Evolutionary conservation across 2,797 vertebrate genomes (phyloP).

Genomic region (Cheirogaleus major): DNA sequence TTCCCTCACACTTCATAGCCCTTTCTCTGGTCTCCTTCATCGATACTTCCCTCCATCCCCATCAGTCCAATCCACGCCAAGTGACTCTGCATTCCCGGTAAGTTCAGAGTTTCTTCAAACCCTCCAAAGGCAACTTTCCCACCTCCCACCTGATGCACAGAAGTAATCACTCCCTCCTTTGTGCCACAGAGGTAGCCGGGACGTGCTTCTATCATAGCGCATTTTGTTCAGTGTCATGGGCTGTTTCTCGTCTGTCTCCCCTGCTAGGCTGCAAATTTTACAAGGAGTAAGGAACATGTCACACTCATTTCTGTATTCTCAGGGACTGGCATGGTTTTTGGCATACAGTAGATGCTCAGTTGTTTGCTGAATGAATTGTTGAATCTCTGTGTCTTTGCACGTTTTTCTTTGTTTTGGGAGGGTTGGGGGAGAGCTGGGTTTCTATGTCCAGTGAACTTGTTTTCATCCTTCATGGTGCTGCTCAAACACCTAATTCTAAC

Average conservation of each 20-base stretch:
- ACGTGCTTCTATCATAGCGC: accelerated
- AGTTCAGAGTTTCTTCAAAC: neutral
- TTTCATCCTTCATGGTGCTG: neutral
- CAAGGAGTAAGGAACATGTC: neutral
- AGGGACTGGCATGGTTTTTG: neutral
- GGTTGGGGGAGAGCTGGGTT: neutral
- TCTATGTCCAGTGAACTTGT: neutral
- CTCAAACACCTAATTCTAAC: neutral
- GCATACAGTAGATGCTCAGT: neutral
- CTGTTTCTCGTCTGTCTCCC: neutral
- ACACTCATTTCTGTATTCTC: neutral
- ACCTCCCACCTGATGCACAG: too few relatives aligned
- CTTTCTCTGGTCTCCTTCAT: neutral
- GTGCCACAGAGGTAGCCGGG: accelerated
- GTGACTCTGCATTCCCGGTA: neutral
- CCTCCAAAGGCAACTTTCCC: neutral
- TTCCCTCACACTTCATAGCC: neutral
- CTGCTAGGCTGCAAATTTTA: accelerated
- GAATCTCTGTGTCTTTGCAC: neutral
- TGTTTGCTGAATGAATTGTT: neutral
- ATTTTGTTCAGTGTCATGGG: accelerated
- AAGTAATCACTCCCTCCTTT: too few relatives aligned
- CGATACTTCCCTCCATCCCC: neutral
- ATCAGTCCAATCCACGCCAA: too few relatives aligned
- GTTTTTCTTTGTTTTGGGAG: neutral